A percentile compares a stretch with the other conserved stretches of the same genome.
phyloP scores from a whole-genome alignment of 2,888 invertebrate genomes.

The Suillia variegata region DNA sequence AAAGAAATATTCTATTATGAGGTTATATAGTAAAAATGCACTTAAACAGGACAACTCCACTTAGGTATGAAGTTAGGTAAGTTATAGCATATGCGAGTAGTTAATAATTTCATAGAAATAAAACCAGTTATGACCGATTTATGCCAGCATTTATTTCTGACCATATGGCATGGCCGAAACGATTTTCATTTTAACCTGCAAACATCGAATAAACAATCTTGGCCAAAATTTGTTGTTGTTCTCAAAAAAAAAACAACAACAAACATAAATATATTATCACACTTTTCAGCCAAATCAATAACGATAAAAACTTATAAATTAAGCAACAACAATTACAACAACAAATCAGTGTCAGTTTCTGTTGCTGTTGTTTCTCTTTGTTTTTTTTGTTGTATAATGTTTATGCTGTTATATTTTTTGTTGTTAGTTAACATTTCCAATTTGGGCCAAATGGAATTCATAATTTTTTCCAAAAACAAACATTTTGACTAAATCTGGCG shows the following conservation, averaged over 20 bases:
- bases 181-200: no score
- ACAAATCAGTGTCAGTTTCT: conserved; percentile 47
- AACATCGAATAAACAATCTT: conserved; percentile 3
- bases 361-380: conserved; percentile 43
- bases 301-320: no score
- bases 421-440: conserved; percentile 6
- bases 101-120: no score
- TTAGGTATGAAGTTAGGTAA: no score
- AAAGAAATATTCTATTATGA: no score
- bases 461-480: conserved; percentile 40
- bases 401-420: conserved; percentile 42
- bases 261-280: background rate
- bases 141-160: background rate
- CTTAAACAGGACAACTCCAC: no score
- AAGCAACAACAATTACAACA: conserved; percentile 10
- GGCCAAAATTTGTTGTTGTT: conserved; percentile 39
- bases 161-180: background rate
- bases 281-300: background rate
- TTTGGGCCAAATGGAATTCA: conserved; percentile 39
- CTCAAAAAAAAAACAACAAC: conserved; percentile 15
- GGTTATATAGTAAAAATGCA: no score
- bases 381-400: conserved; percentile 18
- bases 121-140: no score
- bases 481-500: conserved; percentile 52
- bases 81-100: no score